Conservation (phyloP, 2,888 invertebrate genomes). For the Actias luna region DNA sequence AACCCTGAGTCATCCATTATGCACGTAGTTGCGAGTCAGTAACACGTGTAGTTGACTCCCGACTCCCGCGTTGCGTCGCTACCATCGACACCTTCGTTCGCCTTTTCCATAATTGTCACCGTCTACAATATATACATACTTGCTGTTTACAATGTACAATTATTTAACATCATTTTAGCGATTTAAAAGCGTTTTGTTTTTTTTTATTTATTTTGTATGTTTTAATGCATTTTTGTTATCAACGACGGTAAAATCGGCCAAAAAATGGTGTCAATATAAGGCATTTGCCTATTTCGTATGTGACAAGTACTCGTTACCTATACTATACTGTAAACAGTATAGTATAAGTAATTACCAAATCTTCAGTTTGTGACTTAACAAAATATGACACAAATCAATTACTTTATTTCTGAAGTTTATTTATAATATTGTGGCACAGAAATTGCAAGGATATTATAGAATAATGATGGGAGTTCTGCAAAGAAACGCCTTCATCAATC, state of each 20-base stretch:
- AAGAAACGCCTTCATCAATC: too few species aligned
- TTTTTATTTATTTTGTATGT: not conserved
- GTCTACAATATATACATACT: slow-evolving; percentile 60
- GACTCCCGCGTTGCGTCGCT: slow-evolving; percentile 37
- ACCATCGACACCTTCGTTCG: slow-evolving; percentile 64
- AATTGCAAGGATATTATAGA: too few species aligned
- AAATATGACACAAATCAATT: too few species aligned
- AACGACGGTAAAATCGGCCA: not conserved
- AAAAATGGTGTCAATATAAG: not conserved
- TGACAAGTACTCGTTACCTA: too few species aligned
- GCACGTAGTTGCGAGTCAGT: slow-evolving; percentile 51
- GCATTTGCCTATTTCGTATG: too few species aligned
- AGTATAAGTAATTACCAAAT: too few species aligned
- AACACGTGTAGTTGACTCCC: slow-evolving; percentile 70
- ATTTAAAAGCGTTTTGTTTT: not conserved
- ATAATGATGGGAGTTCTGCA: too few species aligned
- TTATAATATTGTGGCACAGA: too few species aligned
- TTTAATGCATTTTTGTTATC: not conserved
- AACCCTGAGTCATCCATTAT: slow-evolving; percentile 72
- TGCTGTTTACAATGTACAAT: slow-evolving; percentile 46
- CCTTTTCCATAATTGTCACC: slow-evolving; percentile 73
- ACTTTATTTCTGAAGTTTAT: too few species aligned
- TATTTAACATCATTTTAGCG: slow-evolving; percentile 23
- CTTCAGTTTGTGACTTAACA: too few species aligned
- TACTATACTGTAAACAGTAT: too few species aligned